phyloP scores from a whole-genome alignment of 2,797 vertebrate genomes.

The Typhlichthys subterraneus region DNA sequence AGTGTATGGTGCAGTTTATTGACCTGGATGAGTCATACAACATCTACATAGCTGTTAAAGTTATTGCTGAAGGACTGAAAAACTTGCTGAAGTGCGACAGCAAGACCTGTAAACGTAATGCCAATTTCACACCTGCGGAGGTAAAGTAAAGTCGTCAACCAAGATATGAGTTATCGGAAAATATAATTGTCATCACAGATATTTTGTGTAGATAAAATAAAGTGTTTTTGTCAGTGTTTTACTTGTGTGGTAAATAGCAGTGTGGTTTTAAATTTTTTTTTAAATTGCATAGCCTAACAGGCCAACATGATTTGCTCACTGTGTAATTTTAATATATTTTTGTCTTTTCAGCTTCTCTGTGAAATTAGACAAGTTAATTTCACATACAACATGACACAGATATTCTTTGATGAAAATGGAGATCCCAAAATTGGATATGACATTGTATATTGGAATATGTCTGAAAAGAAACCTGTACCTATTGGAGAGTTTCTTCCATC shows the following conservation, averaged over 20 bases:
- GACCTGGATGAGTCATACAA: conserved; percentile 39
- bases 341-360: conserved; percentile 49
- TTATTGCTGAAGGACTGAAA: conserved; percentile 52
- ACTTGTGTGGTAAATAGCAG: too few relatives aligned
- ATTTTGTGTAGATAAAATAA: too few relatives aligned
- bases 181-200: too few relatives aligned
- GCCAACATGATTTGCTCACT: conserved; percentile 1
- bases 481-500: conserved; percentile 51
- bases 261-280: too few relatives aligned
- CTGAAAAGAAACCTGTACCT: background rate
- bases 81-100: conserved; percentile 39
- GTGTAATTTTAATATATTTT: conserved; percentile 5
- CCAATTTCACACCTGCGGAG: conserved; percentile 46
- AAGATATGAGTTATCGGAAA: too few relatives aligned
- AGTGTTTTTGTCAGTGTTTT: too few relatives aligned
- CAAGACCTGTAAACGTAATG: conserved; percentile 14
- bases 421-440: conserved; percentile 60
- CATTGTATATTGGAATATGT: conserved; percentile 51
- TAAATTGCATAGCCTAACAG: too few relatives aligned
- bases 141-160: conserved; percentile 34
- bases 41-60: conserved; percentile 59
- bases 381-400: conserved; percentile 30
- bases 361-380: conserved; percentile 56
- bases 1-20: conserved; percentile 25
- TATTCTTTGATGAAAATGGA: conserved; percentile 46